Percentiles rank a stretch among this genome's conserved stretches.
Conservation (phyloP, 2,797 vertebrate species). For the Sebastes miniatus region DNA sequence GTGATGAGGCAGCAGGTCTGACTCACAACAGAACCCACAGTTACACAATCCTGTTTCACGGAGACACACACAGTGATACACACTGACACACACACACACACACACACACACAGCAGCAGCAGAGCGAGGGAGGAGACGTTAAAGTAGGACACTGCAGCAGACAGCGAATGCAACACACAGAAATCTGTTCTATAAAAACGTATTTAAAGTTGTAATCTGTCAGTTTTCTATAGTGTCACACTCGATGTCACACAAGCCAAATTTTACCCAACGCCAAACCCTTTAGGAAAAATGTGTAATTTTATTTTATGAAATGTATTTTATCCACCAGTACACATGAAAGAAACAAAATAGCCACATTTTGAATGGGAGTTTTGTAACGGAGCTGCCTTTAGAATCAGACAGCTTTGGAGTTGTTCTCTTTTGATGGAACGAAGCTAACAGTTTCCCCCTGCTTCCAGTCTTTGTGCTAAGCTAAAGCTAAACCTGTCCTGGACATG, state of each 20-base stretch:
- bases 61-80: neutral
- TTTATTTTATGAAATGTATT: neutral
- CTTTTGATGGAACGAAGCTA: neutral
- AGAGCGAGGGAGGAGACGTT: slow-evolving; percentile 42
- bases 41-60: slow-evolving; percentile 49
- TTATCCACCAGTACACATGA: neutral
- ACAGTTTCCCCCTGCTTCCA: neutral
- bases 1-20: slow-evolving; percentile 30
- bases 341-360: neutral
- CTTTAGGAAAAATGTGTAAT: neutral
- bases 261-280: neutral
- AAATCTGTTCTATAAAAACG: neutral
- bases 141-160: slow-evolving; percentile 73
- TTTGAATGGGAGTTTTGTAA: neutral
- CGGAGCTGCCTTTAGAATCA: too few relatives aligned
- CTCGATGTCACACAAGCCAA: neutral
- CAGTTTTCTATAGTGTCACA: neutral
- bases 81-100: neutral
- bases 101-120: neutral
- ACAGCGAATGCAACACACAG: slow-evolving; percentile 21
- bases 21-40: slow-evolving; percentile 30
- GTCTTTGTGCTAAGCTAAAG: neutral
- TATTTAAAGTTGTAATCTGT: neutral
- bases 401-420: neutral
- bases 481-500: neutral